A percentile compares a stretch with the other conserved stretches of the same genome.
Evolutionary conservation across 1,140 invertebrate species (phyloP).

Genomic region (Halesus radiatus): DNA sequence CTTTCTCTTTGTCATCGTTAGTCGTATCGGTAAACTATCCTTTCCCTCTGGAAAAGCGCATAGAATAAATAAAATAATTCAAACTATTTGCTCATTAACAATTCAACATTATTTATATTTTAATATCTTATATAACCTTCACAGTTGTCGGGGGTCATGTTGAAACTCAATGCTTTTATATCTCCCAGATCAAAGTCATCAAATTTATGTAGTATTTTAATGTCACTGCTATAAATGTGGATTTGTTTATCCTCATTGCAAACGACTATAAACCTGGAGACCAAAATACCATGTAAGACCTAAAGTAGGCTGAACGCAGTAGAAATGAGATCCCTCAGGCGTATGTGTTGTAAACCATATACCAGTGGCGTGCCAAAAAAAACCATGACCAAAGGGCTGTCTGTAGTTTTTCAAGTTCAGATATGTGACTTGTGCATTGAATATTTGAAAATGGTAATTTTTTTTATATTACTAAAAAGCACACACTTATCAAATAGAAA

Average conservation of each 20-base stretch:
- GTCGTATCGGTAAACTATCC: neutral
- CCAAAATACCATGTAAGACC: too few relatives aligned
- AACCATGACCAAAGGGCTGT: too few relatives aligned
- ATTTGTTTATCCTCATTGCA: constrained; percentile 26
- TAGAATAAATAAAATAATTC: neutral
- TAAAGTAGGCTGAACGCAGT: too few relatives aligned
- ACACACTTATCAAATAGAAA: too few relatives aligned
- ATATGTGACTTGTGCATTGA: too few relatives aligned
- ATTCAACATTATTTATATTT: neutral
- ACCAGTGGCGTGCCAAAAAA: too few relatives aligned
- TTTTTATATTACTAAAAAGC: too few relatives aligned
- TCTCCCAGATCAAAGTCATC: constrained; percentile 35
- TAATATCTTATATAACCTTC: neutral
- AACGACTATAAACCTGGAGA: constrained; percentile 21
- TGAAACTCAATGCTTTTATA: constrained; percentile 33
- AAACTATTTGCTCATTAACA: neutral
- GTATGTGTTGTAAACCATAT: too few relatives aligned
- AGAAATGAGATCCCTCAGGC: too few relatives aligned
- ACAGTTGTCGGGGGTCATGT: constrained; percentile 3
- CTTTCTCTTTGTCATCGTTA: constrained; percentile 9
- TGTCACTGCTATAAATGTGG: constrained; percentile 24
- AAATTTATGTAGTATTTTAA: constrained; percentile 35
- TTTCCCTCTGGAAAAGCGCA: constrained; percentile 9
- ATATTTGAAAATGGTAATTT: too few relatives aligned
- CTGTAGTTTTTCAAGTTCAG: too few relatives aligned